phyloP scores from a whole-genome alignment of 2,113 vertebrate species.

The Hyla sarda region DNA sequence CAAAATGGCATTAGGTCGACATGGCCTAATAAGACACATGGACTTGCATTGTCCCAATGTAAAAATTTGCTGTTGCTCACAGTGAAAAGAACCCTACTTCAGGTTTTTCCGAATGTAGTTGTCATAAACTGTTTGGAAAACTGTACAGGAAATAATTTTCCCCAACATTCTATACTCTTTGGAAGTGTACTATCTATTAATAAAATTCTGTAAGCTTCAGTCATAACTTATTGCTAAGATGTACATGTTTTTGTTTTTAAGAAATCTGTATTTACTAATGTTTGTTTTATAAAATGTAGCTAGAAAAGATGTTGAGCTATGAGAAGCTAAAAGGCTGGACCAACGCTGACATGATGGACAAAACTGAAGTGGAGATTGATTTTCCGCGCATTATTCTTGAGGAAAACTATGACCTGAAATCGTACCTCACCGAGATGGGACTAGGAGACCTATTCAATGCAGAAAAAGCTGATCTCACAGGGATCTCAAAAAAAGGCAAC shows the following conservation, averaged over 20 bases:
- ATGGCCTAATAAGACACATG: no score
- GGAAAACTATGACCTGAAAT: conserved; percentile 78
- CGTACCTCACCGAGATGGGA: conserved; percentile 75
- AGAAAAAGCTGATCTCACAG: conserved; percentile 75
- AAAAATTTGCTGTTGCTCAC: no score
- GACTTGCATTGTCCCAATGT: no score
- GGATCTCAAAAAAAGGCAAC: conserved; percentile 76
- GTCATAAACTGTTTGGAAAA: no score
- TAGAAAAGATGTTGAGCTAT: conserved; percentile 77
- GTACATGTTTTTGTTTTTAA: no score
- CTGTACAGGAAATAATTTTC: no score
- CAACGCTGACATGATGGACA: conserved; percentile 71
- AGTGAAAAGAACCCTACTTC: no score
- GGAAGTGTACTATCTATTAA: no score
- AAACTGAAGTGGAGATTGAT: conserved; percentile 69
- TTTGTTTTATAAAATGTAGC: conserved; percentile 65
- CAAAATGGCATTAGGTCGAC: no score
- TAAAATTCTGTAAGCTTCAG: background rate
- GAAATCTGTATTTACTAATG: background rate
- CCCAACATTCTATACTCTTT: no score
- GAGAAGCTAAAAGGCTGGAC: conserved; percentile 81
- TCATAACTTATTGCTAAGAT: background rate
- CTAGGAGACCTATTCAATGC: conserved; percentile 78
- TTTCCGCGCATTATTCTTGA: conserved; percentile 83
- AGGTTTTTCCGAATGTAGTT: no score